Evolutionary conservation across 1,140 invertebrate genomes (phyloP), one percentile per base, ranked within the genome.

Genomic region (Phthorimaea operculella): DNA sequence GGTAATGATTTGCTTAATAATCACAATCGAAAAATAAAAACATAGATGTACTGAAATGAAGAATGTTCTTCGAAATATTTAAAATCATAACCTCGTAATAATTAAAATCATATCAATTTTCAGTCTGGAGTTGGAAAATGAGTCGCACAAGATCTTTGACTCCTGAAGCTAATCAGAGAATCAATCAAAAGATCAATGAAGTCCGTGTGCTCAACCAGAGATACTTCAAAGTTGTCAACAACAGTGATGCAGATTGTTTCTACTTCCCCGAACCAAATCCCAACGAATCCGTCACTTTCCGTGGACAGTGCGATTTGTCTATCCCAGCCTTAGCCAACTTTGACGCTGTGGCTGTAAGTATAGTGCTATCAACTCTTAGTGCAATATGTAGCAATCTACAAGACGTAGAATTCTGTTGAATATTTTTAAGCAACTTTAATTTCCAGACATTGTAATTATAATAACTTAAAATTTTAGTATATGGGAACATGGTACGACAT

Each of bases 121-220:
- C 55, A 81, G 78, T 81, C n/a, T 77, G 64, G 51, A 75, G 72
- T 28, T 78, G 76, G 76, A 82, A 79, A 45, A 58, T 82, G 5
- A 77, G 79, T 36, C 66, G 75, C 21, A 69, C 65, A 0, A 21
- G 67, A 57, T 28, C 56, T 33, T 36, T 82, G 5, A 45, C 71
- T 0, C 16, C 18, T 6, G 51, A 52, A n/a, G 60, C 66, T 4
- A 60, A 55, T 15, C 42, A 11, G 9, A 59, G 54, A 1, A 79
- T 79, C 7, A 66, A 74, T 48, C 39, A 18, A 7, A 49, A 51
- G 0, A 75, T 76, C 0, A 21, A 57, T 6, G 58, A 33, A 7
- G 54, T 79, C 12, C 53, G 59, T 15, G 74, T 77, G 0, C 50
- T 82, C 1, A 51, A 71, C 15, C 48, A 77, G 7, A 57, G 55